These are phyloP conservation scores for Calidris pygmaea DNA, from an alignment of 2,113 vertebrate genomes.

Conservation along the genomic window DNA sequence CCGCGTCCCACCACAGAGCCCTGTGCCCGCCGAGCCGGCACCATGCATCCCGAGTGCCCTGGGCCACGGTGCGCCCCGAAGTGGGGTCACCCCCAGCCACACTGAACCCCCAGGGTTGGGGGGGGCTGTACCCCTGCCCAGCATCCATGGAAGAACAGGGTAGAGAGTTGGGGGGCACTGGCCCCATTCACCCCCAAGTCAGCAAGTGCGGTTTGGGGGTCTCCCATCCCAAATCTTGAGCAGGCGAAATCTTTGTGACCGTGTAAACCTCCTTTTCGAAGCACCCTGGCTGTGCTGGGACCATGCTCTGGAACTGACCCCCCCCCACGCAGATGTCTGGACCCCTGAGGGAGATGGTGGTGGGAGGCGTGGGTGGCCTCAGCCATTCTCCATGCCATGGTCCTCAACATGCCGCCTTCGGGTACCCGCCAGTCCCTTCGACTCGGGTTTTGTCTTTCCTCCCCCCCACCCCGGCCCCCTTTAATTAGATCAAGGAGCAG, in stretches of 20 bases:
- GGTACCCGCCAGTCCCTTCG: neutral
- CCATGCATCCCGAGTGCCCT: neutral
- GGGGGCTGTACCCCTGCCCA: neutral
- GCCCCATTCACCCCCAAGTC: neutral
- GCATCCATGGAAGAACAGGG: neutral
- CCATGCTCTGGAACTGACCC: neutral
- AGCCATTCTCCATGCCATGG: accelerated
- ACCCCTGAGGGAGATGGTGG: neutral
- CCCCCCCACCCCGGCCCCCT: neutral
- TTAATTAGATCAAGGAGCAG: slow-evolving; percentile 55
- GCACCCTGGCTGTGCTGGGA: accelerated
- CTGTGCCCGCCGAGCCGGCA: neutral
- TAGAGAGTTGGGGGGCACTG: neutral
- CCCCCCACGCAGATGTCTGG: too few species aligned
- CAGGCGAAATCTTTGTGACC: accelerated
- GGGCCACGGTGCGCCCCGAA: neutral
- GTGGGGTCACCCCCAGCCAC: neutral
- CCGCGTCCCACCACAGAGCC: neutral
- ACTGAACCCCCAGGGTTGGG: neutral
- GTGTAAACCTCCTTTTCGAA: neutral
- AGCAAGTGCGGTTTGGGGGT: neutral
- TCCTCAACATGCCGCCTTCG: neutral
- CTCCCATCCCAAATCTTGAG: neutral
- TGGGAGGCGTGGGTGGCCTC: accelerated
- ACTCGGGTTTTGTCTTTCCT: neutral